Base-by-base conservation (phyloP, 2,888 invertebrate genomes). In the Timema cristinae region DNA sequence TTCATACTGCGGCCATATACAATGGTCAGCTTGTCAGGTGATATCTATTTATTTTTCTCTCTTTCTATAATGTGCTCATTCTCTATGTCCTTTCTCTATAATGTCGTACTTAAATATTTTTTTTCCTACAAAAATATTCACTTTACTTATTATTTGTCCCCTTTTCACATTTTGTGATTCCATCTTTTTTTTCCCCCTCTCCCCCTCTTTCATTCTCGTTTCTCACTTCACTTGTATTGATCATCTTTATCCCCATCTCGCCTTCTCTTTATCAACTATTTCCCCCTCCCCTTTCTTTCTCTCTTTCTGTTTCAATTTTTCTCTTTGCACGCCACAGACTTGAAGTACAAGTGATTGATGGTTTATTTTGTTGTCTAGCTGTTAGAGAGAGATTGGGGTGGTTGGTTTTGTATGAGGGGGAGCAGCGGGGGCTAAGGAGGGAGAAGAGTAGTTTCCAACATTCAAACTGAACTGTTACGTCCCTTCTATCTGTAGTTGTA, bases 271-370 rank as follows among this genome's bases (percentile, higher is more conserved):
- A 7, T 32, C 56, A 16, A 6, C 15, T 48, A n/a, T 48, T 16
- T 16, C 47, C 56, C 59, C 56, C 47, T 4, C 59, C 9, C 9
- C 68, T 13, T 47, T 13, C 16, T 48, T 50, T 16, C 61, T 61
- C 49, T 61, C 69, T 16, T 85, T 86, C 86, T 85, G 86, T 86
- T 87, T 86, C 87, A 86, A 86, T 81, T 82, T 80, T 81, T 83
- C 52, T 54, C 68, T 47, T 47, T n/a, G 47, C 48, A 56, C 47
- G 47, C 48, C 69, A 56, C 52, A 75, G 72, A 75, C 74, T 75
- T 75, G 73, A 75, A 73, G 72, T 72, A 68, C 73, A 49, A 77
- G 80, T 83, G 83, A 83, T 83, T 83, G 82, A 83, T 83, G 83
- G 78, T 82, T 81, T 81, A 81, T 81, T 81, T 81, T 81, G 81